These are phyloP conservation scores for Baryphthengus martii DNA, from an alignment of 2,113 vertebrate genomes.

Conservation along the genomic window DNA sequence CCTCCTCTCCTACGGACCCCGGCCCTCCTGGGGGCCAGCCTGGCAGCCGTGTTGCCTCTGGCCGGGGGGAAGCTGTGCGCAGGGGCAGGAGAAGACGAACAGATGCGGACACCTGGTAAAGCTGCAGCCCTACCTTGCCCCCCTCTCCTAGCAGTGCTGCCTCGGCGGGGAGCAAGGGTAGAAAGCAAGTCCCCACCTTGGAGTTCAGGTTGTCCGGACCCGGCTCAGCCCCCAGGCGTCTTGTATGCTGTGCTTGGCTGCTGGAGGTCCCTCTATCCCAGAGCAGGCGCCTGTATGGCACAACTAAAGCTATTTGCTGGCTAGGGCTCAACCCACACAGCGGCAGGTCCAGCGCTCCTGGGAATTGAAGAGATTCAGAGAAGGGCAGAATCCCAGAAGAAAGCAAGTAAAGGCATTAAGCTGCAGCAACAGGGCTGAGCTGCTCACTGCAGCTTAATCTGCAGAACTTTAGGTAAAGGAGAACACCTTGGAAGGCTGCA, in stretches of 20 bases:
- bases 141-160: background rate
- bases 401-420: background rate
- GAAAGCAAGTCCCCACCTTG: background rate
- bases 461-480: background rate
- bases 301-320: background rate
- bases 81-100: too few relatives aligned
- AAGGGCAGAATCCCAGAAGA: background rate
- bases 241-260: background rate
- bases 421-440: background rate
- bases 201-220: background rate
- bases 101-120: background rate
- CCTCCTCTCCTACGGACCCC: too few relatives aligned
- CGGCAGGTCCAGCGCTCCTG: background rate
- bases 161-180: accelerated
- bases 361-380: background rate
- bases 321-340: accelerated
- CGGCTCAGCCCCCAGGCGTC: background rate
- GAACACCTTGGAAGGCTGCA: background rate
- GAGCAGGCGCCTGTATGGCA: background rate
- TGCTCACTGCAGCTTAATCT: background rate
- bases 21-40: background rate
- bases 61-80: background rate
- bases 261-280: background rate
- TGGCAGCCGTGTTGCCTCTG: background rate
- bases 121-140: background rate